A percentile compares a stretch with the other conserved stretches of the same genome.
Evolutionary conservation across 1,140 invertebrate genomes (phyloP).

Genomic region (Papilio dardanus): DNA sequence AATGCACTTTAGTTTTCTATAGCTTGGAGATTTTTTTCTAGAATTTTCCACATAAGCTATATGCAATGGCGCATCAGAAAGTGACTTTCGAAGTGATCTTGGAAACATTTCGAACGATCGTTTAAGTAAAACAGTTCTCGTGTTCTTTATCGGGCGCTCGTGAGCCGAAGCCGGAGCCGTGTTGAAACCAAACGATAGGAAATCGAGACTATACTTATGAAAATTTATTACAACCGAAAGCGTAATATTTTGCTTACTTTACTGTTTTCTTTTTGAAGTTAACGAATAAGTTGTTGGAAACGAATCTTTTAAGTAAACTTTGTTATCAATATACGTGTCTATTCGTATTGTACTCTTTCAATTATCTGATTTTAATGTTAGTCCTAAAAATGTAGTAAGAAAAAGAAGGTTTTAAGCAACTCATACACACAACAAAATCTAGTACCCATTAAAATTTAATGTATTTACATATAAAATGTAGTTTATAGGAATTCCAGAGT

Average conservation of each 20-base stretch:
- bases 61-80: conserved; percentile 43
- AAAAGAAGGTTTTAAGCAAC: no score
- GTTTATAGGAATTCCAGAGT: neutral
- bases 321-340: no score
- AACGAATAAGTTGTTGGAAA: no score
- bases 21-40: neutral
- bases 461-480: conserved; percentile 11
- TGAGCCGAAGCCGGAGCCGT: conserved; percentile 48
- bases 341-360: no score
- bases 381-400: no score
- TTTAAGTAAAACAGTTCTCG: conserved; percentile 75
- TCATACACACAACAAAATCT: no score
- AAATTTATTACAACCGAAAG: conserved; percentile 45
- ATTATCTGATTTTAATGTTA: no score
- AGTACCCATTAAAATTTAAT: neutral
- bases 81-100: conserved; percentile 48
- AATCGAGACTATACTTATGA: conserved; percentile 50
- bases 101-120: conserved; percentile 58
- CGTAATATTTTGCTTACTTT: conserved; percentile 1
- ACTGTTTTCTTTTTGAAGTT: neutral
- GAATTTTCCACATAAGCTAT: neutral
- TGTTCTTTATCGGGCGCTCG: conserved; percentile 65
- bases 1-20: neutral
- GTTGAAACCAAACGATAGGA: conserved; percentile 55
- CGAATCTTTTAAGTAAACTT: no score